phyloP scores from a whole-genome alignment of 2,888 invertebrate genomes.

The Lingula anatina region DNA sequence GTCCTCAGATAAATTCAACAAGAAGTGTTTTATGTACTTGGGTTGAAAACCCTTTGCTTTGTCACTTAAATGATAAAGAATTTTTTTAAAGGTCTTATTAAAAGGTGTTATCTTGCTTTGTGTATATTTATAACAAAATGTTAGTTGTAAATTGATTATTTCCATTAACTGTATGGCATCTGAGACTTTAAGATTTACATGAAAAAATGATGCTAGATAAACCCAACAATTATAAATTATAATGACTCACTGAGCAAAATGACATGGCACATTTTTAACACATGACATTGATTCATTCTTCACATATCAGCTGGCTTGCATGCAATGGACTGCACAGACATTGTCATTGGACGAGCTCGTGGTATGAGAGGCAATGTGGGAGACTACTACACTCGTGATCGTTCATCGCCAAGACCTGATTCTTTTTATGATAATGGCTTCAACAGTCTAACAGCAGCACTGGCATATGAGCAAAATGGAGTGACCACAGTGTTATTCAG shows the following conservation, averaged over 20 bases:
- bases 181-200: not conserved
- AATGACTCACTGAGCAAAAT: no score
- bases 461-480: constrained; percentile 77
- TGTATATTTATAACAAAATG: not conserved
- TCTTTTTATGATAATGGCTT: constrained; percentile 68
- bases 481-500: constrained; percentile 86
- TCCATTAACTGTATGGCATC: not conserved
- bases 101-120: not conserved
- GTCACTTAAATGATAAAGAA: not conserved
- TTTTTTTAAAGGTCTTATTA: not conserved
- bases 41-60: not conserved
- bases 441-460: constrained; percentile 81
- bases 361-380: constrained; percentile 79
- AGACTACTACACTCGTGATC: constrained; percentile 88
- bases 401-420: constrained; percentile 85
- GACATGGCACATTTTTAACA: not conserved
- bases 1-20: no score
- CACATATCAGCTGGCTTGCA: constrained; percentile 68
- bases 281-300: not conserved
- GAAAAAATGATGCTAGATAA: no score
- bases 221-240: no score
- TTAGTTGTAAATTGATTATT: constrained; percentile 4
- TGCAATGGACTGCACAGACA: constrained; percentile 95
- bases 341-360: constrained; percentile 82
- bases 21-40: no score